These are phyloP conservation scores for Abrostola tripartita DNA, from an alignment of 2,888 invertebrate species.

Conservation along the genomic window DNA sequence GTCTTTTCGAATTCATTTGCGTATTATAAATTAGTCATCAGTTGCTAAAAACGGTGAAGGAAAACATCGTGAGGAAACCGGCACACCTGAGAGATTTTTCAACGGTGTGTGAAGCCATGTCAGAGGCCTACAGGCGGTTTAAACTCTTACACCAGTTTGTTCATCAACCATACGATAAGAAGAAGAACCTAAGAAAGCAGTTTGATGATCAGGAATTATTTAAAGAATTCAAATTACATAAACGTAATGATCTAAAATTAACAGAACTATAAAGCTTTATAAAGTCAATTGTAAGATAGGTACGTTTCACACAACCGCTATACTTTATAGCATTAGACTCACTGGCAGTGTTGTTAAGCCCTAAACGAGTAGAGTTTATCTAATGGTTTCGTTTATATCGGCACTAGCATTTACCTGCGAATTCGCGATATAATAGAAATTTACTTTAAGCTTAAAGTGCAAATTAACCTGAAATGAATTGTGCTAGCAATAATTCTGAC, in stretches of 20 bases:
- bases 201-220: no score
- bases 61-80: no score
- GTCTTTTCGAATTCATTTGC: no score
- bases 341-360: neutral
- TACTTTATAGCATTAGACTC: neutral
- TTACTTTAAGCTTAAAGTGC: neutral
- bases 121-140: no score
- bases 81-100: no score
- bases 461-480: neutral
- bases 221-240: neutral
- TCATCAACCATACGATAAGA: no score
- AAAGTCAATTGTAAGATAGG: neutral
- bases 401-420: neutral
- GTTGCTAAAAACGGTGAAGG: no score
- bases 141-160: no score
- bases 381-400: neutral
- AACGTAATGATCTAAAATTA: neutral
- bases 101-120: no score
- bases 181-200: no score
- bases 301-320: constrained; percentile 1
- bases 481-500: neutral
- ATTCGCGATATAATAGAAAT: constrained; percentile 1
- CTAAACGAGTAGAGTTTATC: neutral
- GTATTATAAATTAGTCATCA: no score
- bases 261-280: neutral